phyloP scores from a whole-genome alignment of 2,797 vertebrate species.

The Sebastes taczanowskii region DNA sequence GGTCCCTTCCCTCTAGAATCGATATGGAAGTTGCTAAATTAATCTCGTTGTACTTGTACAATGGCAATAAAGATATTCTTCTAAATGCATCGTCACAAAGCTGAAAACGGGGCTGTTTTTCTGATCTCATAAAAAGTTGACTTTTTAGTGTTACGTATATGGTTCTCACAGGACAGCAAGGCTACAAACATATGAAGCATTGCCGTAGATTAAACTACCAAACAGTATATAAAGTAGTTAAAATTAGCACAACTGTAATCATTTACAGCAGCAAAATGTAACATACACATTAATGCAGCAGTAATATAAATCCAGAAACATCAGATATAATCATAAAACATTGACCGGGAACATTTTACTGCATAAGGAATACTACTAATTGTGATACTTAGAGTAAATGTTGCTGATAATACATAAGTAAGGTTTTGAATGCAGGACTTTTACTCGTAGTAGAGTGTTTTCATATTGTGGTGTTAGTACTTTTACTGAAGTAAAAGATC shows the following conservation, averaged over 20 bases:
- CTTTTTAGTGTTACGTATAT: too few species aligned
- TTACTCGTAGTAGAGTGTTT: neutral
- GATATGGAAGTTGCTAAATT: neutral
- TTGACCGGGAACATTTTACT: neutral
- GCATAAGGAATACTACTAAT: neutral
- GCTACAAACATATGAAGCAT: neutral
- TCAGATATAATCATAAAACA: neutral
- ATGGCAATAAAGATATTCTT: neutral
- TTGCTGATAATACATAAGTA: too few species aligned
- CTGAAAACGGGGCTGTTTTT: too few species aligned
- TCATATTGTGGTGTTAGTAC: neutral
- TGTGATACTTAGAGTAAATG: neutral
- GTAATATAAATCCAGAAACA: neutral
- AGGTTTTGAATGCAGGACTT: neutral
- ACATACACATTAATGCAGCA: neutral
- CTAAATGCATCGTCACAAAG: too few species aligned
- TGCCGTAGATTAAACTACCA: neutral
- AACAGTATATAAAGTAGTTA: neutral
- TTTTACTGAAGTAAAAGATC: neutral
- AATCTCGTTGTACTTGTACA: neutral
- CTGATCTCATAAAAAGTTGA: too few species aligned
- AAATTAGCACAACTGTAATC: neutral
- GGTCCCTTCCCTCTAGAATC: neutral
- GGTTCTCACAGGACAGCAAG: too few species aligned
- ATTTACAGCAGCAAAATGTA: neutral